Base-by-base conservation (phyloP, 2,113 vertebrate species). In the Tetrax tetrax region DNA sequence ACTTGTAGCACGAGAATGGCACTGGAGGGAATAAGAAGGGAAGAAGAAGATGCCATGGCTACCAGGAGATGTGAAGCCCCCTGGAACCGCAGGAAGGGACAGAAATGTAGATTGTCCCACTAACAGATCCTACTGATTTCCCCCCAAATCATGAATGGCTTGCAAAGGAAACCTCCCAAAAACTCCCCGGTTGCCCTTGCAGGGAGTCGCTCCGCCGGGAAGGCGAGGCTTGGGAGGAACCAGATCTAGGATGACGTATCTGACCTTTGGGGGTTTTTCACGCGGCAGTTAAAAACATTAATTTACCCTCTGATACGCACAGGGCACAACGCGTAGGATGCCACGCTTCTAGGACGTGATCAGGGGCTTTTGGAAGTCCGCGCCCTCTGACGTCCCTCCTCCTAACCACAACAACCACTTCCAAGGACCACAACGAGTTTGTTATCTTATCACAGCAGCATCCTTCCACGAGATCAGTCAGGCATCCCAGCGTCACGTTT, bases 301-400 rank as follows among this genome's bases (percentile, higher is more conserved):
- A 20, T 37, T 88, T 19, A 13, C 12, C 20, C 3, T 3, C 23
- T 8, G 54, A 12, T 0, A 9, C 1, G 16, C 22, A 10, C 28
- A 28, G 65, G 64, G 20, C 41, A 13, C 18, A 31, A 78, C 19
- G 5, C 9, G 6, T 0, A 23, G 45, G 45, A 41, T 59, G 74
- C n/a, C 54, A 24, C 0, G 0, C n/a, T 28, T 14, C 38, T 31
- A 54, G 50, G n/a, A 45, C 1, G 0, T 47, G 37, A 66, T 23
- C 18, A 2, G 43, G 45, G 60, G 69, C 7, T 64, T 20, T 35
- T 48, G 69, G 64, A 64, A 84, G 63, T 5, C 51, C 4, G 51
- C 33, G 63, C 56, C 70, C 91, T 37, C 54, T 60, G 12, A 37
- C 14, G 10, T 59, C 23, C 70, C 56, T 66, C 59, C 79, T 48